These are phyloP conservation scores for Tamandua tetradactyla DNA, from an alignment of 2,797 vertebrate species.

Conservation along the genomic window DNA sequence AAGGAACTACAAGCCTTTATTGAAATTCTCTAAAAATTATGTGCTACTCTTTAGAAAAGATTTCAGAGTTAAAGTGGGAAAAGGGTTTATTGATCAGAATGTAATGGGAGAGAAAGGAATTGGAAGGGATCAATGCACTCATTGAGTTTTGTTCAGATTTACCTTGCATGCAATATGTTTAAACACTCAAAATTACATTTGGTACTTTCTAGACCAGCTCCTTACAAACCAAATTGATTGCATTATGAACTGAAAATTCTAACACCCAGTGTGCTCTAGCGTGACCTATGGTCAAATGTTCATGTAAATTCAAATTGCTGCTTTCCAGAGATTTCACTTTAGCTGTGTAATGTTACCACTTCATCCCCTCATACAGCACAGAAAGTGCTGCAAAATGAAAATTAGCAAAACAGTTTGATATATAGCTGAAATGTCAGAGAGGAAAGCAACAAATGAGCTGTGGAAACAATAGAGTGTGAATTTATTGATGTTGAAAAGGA, in stretches of 20 bases:
- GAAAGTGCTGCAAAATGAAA: constrained; percentile 60
- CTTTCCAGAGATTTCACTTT: neutral
- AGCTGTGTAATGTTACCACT: neutral
- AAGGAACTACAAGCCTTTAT: neutral
- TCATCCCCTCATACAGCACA: neutral
- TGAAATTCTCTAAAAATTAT: neutral
- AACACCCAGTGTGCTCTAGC: constrained; percentile 22
- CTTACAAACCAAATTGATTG: constrained; percentile 44
- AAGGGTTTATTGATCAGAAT: constrained; percentile 62
- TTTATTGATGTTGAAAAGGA: constrained; percentile 64
- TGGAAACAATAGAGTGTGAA: constrained; percentile 63
- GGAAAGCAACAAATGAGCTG: constrained; percentile 67
- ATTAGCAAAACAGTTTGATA: constrained; percentile 69
- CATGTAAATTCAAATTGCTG: neutral
- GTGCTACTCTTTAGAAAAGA: constrained; percentile 38
- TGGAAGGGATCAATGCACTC: constrained; percentile 61
- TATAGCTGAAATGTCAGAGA: constrained; percentile 46
- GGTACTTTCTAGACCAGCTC: neutral
- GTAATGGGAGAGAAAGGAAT: constrained; percentile 50
- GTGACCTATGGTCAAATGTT: neutral
- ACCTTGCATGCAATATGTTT: constrained; percentile 54
- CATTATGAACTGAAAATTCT: constrained; percentile 26
- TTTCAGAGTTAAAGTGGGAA: constrained; percentile 53
- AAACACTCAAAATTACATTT: constrained; percentile 49
- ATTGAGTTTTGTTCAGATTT: constrained; percentile 59